Conservation (phyloP, 35 echinoderm and acorn worm genomes). For the Apostichopus japonicus region DNA sequence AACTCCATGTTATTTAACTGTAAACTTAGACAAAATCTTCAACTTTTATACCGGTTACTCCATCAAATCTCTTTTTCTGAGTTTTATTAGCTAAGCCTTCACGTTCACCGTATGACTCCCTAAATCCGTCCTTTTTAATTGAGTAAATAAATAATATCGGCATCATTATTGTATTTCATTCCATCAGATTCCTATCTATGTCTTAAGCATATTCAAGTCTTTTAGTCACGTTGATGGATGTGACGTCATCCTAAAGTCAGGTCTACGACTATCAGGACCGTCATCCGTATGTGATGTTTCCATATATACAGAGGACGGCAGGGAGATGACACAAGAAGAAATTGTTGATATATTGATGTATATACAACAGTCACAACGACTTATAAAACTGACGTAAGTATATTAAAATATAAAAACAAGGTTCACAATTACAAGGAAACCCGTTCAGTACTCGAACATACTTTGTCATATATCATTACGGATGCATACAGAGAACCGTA, state of each 20-base stretch:
- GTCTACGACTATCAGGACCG: neutral
- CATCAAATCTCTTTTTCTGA: no score
- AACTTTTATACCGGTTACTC: no score
- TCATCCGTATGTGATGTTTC: neutral
- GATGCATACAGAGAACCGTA: no score
- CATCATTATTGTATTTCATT: neutral
- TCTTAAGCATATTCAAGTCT: neutral
- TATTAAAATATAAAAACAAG: neutral
- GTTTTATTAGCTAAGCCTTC: no score
- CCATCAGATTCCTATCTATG: neutral
- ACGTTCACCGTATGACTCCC: no score
- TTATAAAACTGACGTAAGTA: neutral
- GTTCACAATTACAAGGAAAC: no score
- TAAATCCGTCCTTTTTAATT: no score
- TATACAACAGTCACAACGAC: neutral
- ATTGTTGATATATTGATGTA: neutral
- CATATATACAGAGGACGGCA: neutral
- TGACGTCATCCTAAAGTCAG: neutral
- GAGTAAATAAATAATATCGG: no score
- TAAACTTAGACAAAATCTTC: no score
- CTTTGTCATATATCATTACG: no score
- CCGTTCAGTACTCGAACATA: no score
- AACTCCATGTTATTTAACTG: no score
- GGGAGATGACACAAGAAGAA: neutral
- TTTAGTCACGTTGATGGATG: neutral